Percentiles rank a stretch among this genome's conserved stretches.
Conservation (phyloP, 2,888 invertebrate species). For the Eristalis tenax region DNA sequence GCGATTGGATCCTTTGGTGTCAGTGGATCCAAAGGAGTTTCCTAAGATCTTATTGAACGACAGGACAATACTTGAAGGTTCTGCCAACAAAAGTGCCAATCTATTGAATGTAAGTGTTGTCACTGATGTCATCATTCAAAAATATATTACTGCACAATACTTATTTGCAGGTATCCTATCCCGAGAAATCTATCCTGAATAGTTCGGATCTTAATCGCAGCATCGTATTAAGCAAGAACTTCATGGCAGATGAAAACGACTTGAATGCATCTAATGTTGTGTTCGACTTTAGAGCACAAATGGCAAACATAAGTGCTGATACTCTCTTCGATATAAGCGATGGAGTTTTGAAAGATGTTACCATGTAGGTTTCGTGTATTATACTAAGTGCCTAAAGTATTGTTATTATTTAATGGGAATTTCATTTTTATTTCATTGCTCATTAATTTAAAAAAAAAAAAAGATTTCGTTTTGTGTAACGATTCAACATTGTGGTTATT, state of each 20-base stretch:
- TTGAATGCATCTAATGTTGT: slow-evolving; percentile 30
- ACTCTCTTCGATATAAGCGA: slow-evolving; percentile 76
- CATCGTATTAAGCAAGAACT: background rate
- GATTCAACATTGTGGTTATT: background rate
- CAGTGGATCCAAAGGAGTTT: slow-evolving; percentile 51
- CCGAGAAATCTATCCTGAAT: slow-evolving; percentile 7
- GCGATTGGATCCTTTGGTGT: slow-evolving; percentile 77
- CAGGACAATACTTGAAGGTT: slow-evolving; percentile 26
- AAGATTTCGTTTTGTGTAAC: too few species aligned
- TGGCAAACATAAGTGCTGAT: slow-evolving; percentile 53
- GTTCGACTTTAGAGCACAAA: slow-evolving; percentile 3
- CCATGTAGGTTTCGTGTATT: slow-evolving; percentile 59
- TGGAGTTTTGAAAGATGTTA: slow-evolving; percentile 75
- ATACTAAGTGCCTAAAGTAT: background rate
- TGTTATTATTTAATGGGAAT: background rate
- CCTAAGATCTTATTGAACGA: slow-evolving; percentile 57
- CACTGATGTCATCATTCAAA: background rate
- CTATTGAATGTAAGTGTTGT: slow-evolving; percentile 5
- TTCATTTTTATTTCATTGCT: background rate
- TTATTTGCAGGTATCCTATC: background rate
- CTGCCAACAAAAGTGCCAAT: background rate
- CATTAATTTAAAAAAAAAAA: background rate
- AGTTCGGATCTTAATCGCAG: slow-evolving; percentile 31
- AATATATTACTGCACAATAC: background rate
- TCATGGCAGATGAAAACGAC: slow-evolving; percentile 32